Conservation (phyloP, 2,888 invertebrate species). For the Mythimna ferrago region DNA sequence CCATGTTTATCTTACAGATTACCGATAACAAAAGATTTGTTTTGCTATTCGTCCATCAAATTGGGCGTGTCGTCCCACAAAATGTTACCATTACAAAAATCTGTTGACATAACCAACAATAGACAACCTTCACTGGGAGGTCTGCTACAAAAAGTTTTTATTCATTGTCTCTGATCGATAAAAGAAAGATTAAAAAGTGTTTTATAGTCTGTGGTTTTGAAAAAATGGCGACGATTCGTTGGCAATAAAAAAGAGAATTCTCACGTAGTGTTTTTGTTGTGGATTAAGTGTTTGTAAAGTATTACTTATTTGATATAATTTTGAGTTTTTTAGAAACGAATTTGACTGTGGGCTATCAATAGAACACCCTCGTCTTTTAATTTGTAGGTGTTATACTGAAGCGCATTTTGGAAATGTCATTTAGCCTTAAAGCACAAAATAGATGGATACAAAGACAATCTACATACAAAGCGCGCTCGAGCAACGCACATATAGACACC, state of each 20-base stretch:
- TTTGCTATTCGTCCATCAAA: slow-evolving; percentile 70
- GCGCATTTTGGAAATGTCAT: too few species aligned
- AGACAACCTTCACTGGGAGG: slow-evolving; percentile 44
- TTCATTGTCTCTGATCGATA: slow-evolving; percentile 42
- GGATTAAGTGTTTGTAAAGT: slow-evolving; percentile 36
- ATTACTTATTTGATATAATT: slow-evolving; percentile 42
- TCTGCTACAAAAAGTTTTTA: slow-evolving; percentile 43
- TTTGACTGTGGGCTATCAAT: not conserved
- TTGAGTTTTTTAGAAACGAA: not conserved
- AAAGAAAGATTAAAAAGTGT: slow-evolving; percentile 54
- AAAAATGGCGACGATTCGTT: slow-evolving; percentile 40
- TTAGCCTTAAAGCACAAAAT: too few species aligned
- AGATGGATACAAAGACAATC: too few species aligned
- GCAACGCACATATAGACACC: too few species aligned
- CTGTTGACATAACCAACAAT: slow-evolving; percentile 55
- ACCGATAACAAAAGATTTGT: slow-evolving; percentile 66
- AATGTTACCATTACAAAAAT: slow-evolving; percentile 59
- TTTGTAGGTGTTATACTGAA: too few species aligned
- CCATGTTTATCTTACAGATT: slow-evolving; percentile 71
- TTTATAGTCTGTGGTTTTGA: slow-evolving; percentile 63
- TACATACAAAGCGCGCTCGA: too few species aligned
- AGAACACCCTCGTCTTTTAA: not conserved
- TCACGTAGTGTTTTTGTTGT: slow-evolving; percentile 34
- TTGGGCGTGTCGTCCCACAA: slow-evolving; percentile 69
- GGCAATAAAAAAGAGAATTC: slow-evolving; percentile 34